Evolutionary conservation across 2,888 invertebrate species (phyloP).

Genomic region (Campoletis raptor): DNA sequence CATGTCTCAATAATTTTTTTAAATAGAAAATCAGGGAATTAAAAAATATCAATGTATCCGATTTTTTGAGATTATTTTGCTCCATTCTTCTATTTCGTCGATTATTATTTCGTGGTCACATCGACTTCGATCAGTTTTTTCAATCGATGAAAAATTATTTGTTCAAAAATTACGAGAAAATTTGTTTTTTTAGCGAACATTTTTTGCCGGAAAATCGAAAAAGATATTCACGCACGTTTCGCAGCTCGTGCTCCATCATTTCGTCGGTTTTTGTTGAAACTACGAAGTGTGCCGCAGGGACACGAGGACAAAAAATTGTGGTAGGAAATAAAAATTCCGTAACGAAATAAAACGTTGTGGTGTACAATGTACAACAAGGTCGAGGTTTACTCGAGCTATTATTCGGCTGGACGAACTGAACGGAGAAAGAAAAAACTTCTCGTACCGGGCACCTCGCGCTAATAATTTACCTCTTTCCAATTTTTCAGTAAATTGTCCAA

Average conservation of each 20-base stretch:
- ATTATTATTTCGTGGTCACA: no score
- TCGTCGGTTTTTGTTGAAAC: not conserved
- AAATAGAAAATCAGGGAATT: no score
- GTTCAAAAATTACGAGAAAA: not conserved
- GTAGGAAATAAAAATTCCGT: constrained; percentile 57
- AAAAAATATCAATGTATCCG: no score
- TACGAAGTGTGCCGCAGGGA: not conserved
- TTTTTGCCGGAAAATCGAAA: not conserved
- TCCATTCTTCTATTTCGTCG: no score
- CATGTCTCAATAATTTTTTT: no score
- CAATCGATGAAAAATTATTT: not conserved
- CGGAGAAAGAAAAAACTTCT: constrained; percentile 2
- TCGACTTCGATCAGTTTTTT: no score
- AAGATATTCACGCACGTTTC: not conserved
- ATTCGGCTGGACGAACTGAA: constrained; percentile 17
- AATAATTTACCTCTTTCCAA: constrained; percentile 58
- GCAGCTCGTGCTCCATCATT: not conserved
- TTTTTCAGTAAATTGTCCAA: constrained; percentile 61
- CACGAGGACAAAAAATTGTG: not conserved
- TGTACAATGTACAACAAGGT: constrained; percentile 23
- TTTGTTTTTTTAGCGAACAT: not conserved
- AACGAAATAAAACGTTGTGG: constrained; percentile 56
- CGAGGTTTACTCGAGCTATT: constrained; percentile 48
- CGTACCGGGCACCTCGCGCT: constrained; percentile 8
- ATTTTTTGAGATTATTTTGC: no score